Base-by-base conservation (phyloP, 2,113 vertebrate genomes). In the Raphicerus campestris region DNA sequence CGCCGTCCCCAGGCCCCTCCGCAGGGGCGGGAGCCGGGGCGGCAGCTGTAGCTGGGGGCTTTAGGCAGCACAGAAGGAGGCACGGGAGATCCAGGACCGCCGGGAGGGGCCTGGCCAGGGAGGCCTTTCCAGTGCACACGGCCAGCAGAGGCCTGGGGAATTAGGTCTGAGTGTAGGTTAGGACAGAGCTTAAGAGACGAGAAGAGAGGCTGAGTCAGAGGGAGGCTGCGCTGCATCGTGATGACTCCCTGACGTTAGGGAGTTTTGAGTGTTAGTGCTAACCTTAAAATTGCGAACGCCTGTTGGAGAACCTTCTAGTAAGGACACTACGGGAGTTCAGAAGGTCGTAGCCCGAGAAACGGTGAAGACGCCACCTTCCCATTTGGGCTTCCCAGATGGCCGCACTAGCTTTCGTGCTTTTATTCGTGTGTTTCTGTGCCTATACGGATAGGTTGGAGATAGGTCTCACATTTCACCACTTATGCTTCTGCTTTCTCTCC, bases 371-470 rank as follows among this genome's bases (percentile, higher is more conserved):
- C 1, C 70, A 3, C 22, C 19, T 70, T 87, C 39, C 87, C 32
- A 16, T 39, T 11, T 6, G 35, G 32, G 66, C 66, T 73, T 39
- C 10, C 35, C 35, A 11, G 20, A 35, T 3, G 66, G 35, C 66
- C 10, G 53, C 60, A 26, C 14, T 15, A 1, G 17, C 10, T 16
- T 56, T 7, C 63, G 0, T 28, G 32, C 32, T 82, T 77, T 61
- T 24, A 3, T 10, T 2, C 24, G 4, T 4, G 0, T 42, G 0
- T 49, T 2, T n/a, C 22, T 87, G 24, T 47, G 1, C 17, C 28
- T 10, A 0, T 66, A 24, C 28, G 32, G 1, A 32, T 7, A 30
- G 19, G 24, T 24, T 39, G 61, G 28, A 2, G 55, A n/a, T n/a
- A n/a, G n/a, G n/a, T n/a, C n/a, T n/a, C n/a, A n/a, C n/a, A n/a